Evolutionary conservation across 1,140 invertebrate genomes (phyloP).

Genomic region (Cecropterus lyciades): DNA sequence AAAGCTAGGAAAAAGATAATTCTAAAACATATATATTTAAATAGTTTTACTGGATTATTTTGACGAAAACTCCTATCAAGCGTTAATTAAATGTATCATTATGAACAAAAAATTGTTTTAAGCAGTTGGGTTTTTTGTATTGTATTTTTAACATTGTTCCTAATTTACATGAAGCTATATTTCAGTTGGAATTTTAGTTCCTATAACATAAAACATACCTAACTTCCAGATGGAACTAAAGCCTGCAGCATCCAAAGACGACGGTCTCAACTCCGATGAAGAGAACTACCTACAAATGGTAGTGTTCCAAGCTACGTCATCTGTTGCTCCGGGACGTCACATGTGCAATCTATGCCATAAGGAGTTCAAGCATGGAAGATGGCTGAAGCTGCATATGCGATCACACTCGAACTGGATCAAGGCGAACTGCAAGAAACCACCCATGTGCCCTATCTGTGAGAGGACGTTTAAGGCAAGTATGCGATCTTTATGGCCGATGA

Average conservation of each 20-base stretch:
- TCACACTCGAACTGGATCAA: constrained; percentile 86
- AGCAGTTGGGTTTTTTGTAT: too few relatives aligned
- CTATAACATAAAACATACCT: too few relatives aligned
- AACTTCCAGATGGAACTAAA: constrained; percentile 37
- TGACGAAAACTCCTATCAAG: too few relatives aligned
- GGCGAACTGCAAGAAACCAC: constrained; percentile 86
- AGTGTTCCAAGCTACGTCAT: constrained; percentile 76
- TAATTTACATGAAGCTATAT: too few relatives aligned
- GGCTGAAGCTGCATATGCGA: constrained; percentile 85
- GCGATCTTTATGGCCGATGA: neutral
- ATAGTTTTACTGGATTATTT: too few relatives aligned
- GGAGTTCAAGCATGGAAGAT: constrained; percentile 85
- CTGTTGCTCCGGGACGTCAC: constrained; percentile 80
- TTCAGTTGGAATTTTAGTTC: too few relatives aligned
- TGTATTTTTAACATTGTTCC: too few relatives aligned
- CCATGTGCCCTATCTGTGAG: constrained; percentile 85
- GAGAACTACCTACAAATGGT: constrained; percentile 79
- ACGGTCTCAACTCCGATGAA: constrained; percentile 67
- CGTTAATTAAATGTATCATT: too few relatives aligned
- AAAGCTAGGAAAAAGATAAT: too few relatives aligned
- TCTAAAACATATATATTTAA: too few relatives aligned
- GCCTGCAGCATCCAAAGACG: constrained; percentile 33
- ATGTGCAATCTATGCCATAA: constrained; percentile 86
- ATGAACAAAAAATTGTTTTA: too few relatives aligned
- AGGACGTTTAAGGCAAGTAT: constrained; percentile 77